Evolutionary conservation across 2,113 vertebrate genomes (phyloP).

Genomic region (Podarcis muralis): DNA sequence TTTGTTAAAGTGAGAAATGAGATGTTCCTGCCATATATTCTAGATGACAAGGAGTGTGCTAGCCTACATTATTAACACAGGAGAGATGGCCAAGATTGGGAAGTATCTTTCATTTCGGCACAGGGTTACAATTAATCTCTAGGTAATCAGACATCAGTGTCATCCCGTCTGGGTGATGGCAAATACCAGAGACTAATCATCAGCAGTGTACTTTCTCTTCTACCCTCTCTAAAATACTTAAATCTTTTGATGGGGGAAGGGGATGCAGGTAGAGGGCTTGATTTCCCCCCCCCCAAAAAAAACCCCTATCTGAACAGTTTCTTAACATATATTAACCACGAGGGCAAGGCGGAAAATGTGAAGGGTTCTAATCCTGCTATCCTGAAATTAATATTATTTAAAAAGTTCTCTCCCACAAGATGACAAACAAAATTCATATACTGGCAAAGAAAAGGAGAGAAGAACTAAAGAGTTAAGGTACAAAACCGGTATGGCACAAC

Average conservation of each 20-base stretch:
- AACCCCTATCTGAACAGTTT: no score
- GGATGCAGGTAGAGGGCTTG: neutral
- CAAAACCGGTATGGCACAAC: neutral
- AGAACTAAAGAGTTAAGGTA: neutral
- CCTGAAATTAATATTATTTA: neutral
- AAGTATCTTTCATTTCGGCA: conserved; percentile 31
- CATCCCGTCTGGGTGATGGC: neutral
- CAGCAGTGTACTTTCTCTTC: conserved; percentile 19
- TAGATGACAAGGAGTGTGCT: conserved; percentile 13
- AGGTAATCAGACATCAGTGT: conserved; percentile 29
- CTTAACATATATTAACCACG: no score
- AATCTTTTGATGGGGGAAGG: neutral
- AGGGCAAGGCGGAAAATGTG: neutral
- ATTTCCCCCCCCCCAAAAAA: neutral
- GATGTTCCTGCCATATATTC: conserved; percentile 4
- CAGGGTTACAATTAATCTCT: conserved; percentile 22
- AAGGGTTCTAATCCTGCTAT: neutral
- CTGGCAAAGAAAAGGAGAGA: neutral
- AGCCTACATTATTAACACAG: conserved; percentile 23
- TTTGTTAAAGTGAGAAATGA: conserved; percentile 44
- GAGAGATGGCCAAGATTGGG: conserved; percentile 28
- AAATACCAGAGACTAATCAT: conserved; percentile 21
- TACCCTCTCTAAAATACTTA: neutral
- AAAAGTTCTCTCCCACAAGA: neutral
- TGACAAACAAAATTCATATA: no score